Conservation (phyloP, 2,113 vertebrate species). For the Anolis carolinensis region DNA sequence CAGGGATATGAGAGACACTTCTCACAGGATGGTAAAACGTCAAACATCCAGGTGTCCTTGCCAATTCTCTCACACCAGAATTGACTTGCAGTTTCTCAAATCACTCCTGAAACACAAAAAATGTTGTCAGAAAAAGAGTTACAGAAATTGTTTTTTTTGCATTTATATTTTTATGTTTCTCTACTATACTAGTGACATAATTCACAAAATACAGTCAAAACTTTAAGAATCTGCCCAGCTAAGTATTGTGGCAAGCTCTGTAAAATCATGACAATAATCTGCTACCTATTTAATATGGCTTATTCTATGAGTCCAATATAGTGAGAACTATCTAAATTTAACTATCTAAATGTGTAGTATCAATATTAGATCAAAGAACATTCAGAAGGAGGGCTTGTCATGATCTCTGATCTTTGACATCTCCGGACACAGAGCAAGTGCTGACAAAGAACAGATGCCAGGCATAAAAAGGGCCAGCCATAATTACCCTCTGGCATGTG, state of each 20-base stretch:
- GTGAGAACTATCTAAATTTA: background rate
- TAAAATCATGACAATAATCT: background rate
- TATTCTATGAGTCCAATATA: background rate
- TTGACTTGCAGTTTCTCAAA: too few relatives aligned
- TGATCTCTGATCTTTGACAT: too few relatives aligned
- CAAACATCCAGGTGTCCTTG: too few relatives aligned
- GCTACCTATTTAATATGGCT: background rate
- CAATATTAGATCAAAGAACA: background rate
- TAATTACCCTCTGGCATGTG: too few relatives aligned
- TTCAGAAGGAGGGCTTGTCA: background rate
- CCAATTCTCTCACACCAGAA: too few relatives aligned
- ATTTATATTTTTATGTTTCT: background rate
- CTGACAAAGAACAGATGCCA: too few relatives aligned
- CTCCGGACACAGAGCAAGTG: too few relatives aligned
- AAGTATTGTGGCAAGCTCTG: background rate
- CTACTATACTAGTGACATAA: background rate
- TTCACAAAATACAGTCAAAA: background rate
- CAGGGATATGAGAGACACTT: too few relatives aligned
- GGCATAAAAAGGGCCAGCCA: too few relatives aligned
- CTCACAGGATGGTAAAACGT: too few relatives aligned
- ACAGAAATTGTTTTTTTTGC: background rate
- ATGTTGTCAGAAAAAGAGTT: background rate
- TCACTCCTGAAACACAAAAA: too few relatives aligned
- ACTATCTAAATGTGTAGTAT: background rate
- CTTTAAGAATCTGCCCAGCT: background rate